Evolutionary conservation across 2,113 vertebrate genomes (phyloP), one percentile per base, ranked within the genome.

Genomic region (Actinemys pallida): DNA sequence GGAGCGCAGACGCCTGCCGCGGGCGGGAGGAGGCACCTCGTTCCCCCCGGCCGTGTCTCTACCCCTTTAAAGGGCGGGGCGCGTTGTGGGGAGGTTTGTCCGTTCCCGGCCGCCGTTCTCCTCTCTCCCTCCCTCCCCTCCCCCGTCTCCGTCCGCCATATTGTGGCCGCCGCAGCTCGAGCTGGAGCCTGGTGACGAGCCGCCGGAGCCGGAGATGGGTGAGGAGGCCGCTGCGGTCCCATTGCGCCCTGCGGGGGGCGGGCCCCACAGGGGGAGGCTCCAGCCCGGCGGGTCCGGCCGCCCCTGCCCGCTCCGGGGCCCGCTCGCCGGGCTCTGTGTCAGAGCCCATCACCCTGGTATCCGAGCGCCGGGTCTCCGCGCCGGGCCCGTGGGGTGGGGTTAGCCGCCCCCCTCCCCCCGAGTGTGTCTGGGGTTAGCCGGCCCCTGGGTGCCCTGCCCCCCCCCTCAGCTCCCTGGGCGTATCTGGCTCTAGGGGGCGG

Each of bases 101-200:
- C 39, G 10, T 3, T 27, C 8, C 24, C 86, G 79, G 49, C 35
- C 20, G 45, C 91, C 19, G 87, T 87, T 24, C 14, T 4, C 2
- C 3, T 9, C n/a, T 69, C 69, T 81, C 39, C 14, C 7, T 57
- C 85, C 54, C 76, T 20, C 65, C 90, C 72, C 83, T 49, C 88
- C 90, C 54, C 45, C 14, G 7, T 7, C 72, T n/a, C 35, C 14
- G 84, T 5, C 87, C 94, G 93, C 93, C 93, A 95, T 96, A 92
- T 96, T 90, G 96, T 93, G 91, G 84, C 81, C 62, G 91, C 53
- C 79, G 84, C 91, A 35, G 90, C 83, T 54, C 69, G 84, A 93
- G 86, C 39, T 69, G 83, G 69, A 39, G 88, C 72, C 84, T 75
- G 83, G 39, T 22, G 91, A 57, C 47, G 78, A 84, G 90, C 50